These are phyloP conservation scores for Ceratitis capitata DNA, from an alignment of 1,140 invertebrate genomes.

Conservation along the genomic window DNA sequence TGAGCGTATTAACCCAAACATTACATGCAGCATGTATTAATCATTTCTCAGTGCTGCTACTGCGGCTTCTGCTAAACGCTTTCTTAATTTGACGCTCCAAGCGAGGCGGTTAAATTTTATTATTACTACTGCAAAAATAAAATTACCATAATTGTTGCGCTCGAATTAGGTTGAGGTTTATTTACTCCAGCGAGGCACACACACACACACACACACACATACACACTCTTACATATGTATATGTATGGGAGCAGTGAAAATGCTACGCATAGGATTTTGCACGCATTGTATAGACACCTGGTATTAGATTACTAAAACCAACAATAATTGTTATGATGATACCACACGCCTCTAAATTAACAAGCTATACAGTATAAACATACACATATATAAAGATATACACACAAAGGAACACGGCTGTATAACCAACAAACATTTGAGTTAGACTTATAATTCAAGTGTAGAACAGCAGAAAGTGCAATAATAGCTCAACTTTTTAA, in stretches of 20 bases:
- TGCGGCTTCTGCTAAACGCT: not conserved
- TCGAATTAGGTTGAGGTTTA: constrained; percentile 23
- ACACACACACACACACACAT: not conserved
- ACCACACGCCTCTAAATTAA: too few species aligned
- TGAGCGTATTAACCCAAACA: not conserved
- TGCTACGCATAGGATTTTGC: not conserved
- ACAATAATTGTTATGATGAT: not conserved
- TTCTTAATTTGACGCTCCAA: not conserved
- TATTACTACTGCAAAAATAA: not conserved
- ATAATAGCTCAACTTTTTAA: too few species aligned
- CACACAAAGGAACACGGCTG: too few species aligned
- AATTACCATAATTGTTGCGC: constrained; percentile 24
- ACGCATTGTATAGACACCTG: not conserved
- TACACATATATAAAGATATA: too few species aligned
- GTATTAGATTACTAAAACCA: not conserved
- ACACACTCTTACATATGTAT: too few species aligned
- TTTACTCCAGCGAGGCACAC: not conserved
- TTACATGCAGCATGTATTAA: not conserved
- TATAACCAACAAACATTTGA: too few species aligned
- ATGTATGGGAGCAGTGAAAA: too few species aligned
- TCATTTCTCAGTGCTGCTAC: not conserved
- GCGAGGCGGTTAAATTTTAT: not conserved
- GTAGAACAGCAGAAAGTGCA: too few species aligned
- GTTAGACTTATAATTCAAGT: too few species aligned
- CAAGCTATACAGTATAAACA: too few species aligned